Evolutionary conservation across 2,797 vertebrate species (phyloP).

Genomic region (Gymnoscopelus braueri): DNA sequence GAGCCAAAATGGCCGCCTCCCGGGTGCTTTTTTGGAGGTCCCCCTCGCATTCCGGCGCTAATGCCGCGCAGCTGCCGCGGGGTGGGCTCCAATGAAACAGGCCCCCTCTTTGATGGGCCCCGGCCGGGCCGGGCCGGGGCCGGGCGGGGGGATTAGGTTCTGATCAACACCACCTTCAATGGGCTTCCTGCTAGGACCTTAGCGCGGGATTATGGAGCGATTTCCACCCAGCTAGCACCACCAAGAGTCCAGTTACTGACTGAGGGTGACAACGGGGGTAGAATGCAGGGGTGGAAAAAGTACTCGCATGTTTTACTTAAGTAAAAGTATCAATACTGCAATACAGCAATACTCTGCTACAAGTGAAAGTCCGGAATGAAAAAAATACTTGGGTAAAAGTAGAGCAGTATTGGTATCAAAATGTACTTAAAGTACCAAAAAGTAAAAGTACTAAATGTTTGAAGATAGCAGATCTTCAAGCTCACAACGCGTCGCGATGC

Average conservation of each 20-base stretch:
- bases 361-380: no score
- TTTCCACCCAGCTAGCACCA: conserved; percentile 44
- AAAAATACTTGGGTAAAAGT: no score
- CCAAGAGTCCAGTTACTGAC: conserved; percentile 62
- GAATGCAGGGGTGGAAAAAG: conserved; percentile 1
- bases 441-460: no score
- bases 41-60: conserved; percentile 70
- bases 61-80: conserved; percentile 80
- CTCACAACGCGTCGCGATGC: no score
- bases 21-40: conserved; percentile 68
- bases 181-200: conserved; percentile 70
- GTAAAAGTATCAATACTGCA: no score
- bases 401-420: no score
- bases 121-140: neutral
- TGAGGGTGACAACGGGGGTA: conserved; percentile 15
- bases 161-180: conserved; percentile 81
- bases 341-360: no score
- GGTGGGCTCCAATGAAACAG: conserved; percentile 80
- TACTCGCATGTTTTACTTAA: no score
- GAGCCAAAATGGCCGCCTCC: conserved; percentile 73
- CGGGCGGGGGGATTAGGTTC: conserved; percentile 73
- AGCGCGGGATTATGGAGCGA: conserved; percentile 71
- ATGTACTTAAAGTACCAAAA: no score
- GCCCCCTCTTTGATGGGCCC: conserved; percentile 79
- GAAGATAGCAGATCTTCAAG: no score